Base-by-base conservation (phyloP, 2,797 vertebrate species). In the Emydoidea blandingii region DNA sequence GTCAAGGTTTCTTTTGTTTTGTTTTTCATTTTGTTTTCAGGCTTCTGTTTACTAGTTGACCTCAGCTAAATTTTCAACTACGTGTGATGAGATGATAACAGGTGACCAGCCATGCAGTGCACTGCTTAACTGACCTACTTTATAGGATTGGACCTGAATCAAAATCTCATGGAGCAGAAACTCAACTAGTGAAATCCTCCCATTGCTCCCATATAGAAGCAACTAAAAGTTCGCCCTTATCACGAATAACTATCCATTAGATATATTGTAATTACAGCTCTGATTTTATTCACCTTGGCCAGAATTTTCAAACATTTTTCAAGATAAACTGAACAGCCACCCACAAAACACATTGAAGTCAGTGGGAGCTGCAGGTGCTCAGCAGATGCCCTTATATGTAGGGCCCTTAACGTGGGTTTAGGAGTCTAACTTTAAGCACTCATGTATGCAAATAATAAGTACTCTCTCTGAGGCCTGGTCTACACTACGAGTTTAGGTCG, bases 31-130 rank as follows among this genome's bases (percentile, higher is more conserved):
- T 94, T 94, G 87, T 21, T 95, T 89, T 90, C 5, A 25, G 79
- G 65, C 86, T 97, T 97, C 94, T 96, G 92, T 97, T 97, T 96
- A 87, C 54, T 91, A 25, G 56, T 94, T 97, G 94, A 68, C 54
- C 49, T 97, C 81, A 76, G 78, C 88, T 95, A 92, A 37, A 94
- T 96, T 97, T 85, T 86, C 97, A 92, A 81, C 54, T 56, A 3
- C 53, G 59, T 34, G 2, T 52, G 79, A 53, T 53, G 8, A 53
- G 41, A 47, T 23, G 12, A 8, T 23, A 85, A 50, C 29, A 94
- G n/a, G 15, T 31, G 37, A 65, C 89, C 52, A 81, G 90, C 59
- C n/a, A 31, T 62, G 6, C 68, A 72, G 79, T 57, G 31, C 18
- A 0, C 62, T 29, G 72, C 80, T 81, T 87, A 37, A 16, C 9